Conservation (phyloP, 35 echinoderm and acorn worm species). For the Amphiura filiformis region DNA sequence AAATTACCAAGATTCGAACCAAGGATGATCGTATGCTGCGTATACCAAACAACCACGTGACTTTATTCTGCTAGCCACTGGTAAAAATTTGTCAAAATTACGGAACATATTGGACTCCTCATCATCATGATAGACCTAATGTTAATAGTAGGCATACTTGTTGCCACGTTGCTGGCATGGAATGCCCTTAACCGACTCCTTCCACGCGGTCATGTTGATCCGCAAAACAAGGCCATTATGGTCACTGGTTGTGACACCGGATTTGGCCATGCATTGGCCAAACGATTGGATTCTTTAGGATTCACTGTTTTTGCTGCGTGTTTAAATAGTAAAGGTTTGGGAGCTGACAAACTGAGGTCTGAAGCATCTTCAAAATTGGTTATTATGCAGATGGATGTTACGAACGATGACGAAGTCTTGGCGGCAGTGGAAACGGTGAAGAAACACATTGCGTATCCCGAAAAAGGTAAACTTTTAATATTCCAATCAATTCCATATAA, state of each 20-base stretch:
- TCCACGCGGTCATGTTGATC: conserved; percentile 7
- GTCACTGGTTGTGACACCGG: conserved; percentile 55
- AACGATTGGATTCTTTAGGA: conserved; percentile 12
- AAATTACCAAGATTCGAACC: background rate
- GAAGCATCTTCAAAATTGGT: background rate
- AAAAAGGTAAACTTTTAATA: background rate
- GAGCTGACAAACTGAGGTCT: conserved; percentile 15
- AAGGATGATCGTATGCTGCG: background rate
- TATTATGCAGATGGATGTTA: conserved; percentile 37
- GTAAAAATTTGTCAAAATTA: background rate
- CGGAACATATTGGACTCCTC: background rate
- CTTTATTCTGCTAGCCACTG: background rate
- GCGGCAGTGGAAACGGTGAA: conserved; percentile 26
- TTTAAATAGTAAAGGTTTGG: conserved; percentile 14
- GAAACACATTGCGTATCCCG: background rate
- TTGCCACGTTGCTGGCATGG: background rate
- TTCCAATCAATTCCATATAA: too few species aligned
- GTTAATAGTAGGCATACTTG: background rate
- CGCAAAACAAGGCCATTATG: conserved; percentile 18
- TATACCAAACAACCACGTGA: background rate
- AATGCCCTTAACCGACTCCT: background rate
- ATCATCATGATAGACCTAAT: background rate
- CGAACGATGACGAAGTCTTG: conserved; percentile 31
- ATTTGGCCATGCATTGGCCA: conserved; percentile 37
- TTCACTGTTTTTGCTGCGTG: conserved; percentile 48